phyloP scores from a whole-genome alignment of 2,797 vertebrate genomes.

The Syngnathus rostellatus region DNA sequence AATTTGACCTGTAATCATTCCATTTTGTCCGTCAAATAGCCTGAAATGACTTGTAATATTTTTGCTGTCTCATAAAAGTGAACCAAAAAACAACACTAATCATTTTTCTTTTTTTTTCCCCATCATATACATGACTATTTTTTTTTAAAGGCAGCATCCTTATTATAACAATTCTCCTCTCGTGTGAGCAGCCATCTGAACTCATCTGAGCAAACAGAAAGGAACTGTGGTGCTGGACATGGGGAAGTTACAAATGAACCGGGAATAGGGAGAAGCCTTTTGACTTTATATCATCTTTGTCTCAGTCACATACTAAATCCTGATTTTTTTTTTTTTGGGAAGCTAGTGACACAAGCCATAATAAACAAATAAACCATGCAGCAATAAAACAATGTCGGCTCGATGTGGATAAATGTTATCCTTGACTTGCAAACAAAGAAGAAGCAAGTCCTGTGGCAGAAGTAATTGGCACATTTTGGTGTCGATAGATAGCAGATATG shows the following conservation, averaged over 20 bases:
- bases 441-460: slow-evolving; percentile 2
- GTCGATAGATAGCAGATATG: slow-evolving; percentile 12
- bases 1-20: background rate
- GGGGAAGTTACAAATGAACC: slow-evolving; percentile 76
- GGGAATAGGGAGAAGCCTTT: slow-evolving; percentile 72
- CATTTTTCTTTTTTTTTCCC: too few relatives aligned
- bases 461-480: slow-evolving; percentile 5
- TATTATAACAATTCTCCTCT: background rate
- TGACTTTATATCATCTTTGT: slow-evolving; percentile 66
- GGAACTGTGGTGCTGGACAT: slow-evolving; percentile 73
- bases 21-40: background rate
- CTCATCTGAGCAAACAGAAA: slow-evolving; percentile 41
- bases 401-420: slow-evolving; percentile 7
- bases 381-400: slow-evolving; percentile 30
- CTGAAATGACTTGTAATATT: too few relatives aligned
- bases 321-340: slow-evolving; percentile 72
- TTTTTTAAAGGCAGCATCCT: background rate
- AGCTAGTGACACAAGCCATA: slow-evolving; percentile 54
- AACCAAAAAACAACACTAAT: background rate
- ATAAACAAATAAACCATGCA: slow-evolving; percentile 49
- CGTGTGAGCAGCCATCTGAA: background rate
- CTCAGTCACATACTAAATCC: slow-evolving; percentile 67
- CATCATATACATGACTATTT: too few relatives aligned
- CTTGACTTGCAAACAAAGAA: slow-evolving; percentile 4
- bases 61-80: too few relatives aligned